Percentiles rank a stretch among this genome's conserved stretches.
phyloP scores from a whole-genome alignment of 2,113 vertebrate genomes.

The Girardinichthys multiradiatus region DNA sequence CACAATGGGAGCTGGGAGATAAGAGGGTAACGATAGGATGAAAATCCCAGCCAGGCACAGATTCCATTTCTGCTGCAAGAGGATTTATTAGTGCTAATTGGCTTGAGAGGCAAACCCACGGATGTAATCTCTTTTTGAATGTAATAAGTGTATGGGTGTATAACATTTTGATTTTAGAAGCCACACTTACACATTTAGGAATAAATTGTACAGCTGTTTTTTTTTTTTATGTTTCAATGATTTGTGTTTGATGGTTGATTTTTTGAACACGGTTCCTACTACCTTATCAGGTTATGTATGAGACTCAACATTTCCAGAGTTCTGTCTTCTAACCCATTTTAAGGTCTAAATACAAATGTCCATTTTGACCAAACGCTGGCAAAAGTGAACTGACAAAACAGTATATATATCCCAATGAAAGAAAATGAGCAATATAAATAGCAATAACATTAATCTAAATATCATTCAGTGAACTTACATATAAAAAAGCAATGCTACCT shows the following conservation, averaged over 20 bases:
- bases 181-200: conserved; percentile 9
- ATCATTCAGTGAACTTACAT: not conserved
- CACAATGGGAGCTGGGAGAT: conserved; percentile 51
- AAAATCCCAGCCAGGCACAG: conserved; percentile 38
- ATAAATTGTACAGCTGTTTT: not conserved
- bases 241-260: not conserved
- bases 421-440: too few relatives aligned
- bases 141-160: conserved; percentile 10
- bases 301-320: not conserved
- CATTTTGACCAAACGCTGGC: too few relatives aligned
- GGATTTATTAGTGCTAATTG: conserved; percentile 62
- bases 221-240: too few relatives aligned
- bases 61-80: conserved; percentile 26
- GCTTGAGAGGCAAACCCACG: conserved; percentile 41
- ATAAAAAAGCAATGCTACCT: not conserved
- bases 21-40: conserved; percentile 53
- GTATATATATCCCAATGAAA: too few relatives aligned
- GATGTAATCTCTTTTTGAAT: conserved; percentile 48
- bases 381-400: too few relatives aligned
- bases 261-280: not conserved
- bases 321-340: not conserved
- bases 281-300: not conserved
- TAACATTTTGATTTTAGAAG: conserved; percentile 12
- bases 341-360: too few relatives aligned
- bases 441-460: too few relatives aligned